Base-by-base conservation (phyloP, 2,888 invertebrate genomes). In the Stenichneumon culpator region DNA sequence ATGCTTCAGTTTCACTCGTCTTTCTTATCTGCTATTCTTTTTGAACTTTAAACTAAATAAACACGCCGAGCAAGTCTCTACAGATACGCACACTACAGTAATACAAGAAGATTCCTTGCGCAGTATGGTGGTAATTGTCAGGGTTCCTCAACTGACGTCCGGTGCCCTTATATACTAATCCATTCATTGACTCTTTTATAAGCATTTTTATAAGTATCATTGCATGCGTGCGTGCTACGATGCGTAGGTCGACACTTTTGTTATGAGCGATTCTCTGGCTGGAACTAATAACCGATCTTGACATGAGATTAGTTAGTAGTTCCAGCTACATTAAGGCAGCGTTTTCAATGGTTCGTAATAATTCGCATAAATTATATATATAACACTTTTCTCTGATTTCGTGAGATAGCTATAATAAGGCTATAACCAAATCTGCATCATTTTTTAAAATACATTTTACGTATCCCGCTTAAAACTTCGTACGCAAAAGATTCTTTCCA, bases 21-120 rank as follows among this genome's bases (percentile, higher is more conserved):
- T 57, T 3, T 39, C 25, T 79, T 79, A 73, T 73, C 79, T n/a
- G 39, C 54, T 6, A 73, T 44, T 25, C 19, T 14, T 47, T 50
- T n/a, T 67, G 77, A 22, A 77, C 72, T 82, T 67, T 70, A 65
- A 47, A 67, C 77, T 19, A 82, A 78, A 72, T 52, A 65, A 52
- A 52, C 69, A 52, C n/a, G 7, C n/a, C 81, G 32, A 19, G 11
- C 22, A 9, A 14, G 39, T 9, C 73, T 65, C 36, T 52, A n/a
- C 19, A 79, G 19, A 82, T 7, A 80, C n/a, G 39, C 63, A 9
- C 14, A 22, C n/a, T 54, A 11, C 22, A 22, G 19, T 54, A 54
- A 9, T 2, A 14, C 57, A 25, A 28, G 4, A 60, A 16, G 2
- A 11, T 60, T 28, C 9, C 14, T 60, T 28, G 22, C 22, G 14